These are phyloP conservation scores for Zaprionus africanus DNA, from an alignment of 1,140 invertebrate genomes.

Conservation along the genomic window DNA sequence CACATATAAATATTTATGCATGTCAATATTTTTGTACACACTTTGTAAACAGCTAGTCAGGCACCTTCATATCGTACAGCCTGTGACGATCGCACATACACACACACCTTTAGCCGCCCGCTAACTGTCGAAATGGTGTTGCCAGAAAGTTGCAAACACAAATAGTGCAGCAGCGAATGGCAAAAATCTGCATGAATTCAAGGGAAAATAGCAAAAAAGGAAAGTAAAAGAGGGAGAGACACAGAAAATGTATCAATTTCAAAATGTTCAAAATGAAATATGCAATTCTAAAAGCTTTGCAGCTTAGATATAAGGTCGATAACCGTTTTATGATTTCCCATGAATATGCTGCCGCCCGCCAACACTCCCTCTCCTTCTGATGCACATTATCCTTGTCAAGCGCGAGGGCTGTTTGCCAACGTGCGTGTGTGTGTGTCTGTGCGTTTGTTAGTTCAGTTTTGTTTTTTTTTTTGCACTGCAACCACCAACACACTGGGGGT, in stretches of 20 bases:
- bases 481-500: conserved; percentile 68
- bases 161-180: conserved; percentile 22
- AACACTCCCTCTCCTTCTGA: neutral
- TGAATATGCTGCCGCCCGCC: conserved; percentile 16
- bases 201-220: conserved; percentile 4
- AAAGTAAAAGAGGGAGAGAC: no score
- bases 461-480: conserved; percentile 66
- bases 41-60: neutral
- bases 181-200: conserved; percentile 18
- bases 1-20: neutral
- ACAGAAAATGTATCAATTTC: neutral
- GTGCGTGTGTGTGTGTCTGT: conserved; percentile 19
- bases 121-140: conserved; percentile 27
- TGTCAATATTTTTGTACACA: neutral
- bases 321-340: conserved; percentile 72
- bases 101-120: neutral
- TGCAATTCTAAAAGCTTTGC: neutral
- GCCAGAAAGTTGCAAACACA: conserved; percentile 36
- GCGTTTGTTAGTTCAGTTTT: conserved; percentile 30
- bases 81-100: conserved; percentile 18
- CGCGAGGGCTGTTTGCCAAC: conserved; percentile 57
- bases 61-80: conserved; percentile 23
- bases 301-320: conserved; percentile 58
- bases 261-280: neutral
- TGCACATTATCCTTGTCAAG: conserved; percentile 57